Percentiles rank a stretch among this genome's conserved stretches.
Evolutionary conservation across 2,888 invertebrate species (phyloP).

Genomic region (Cheilosia urbana): DNA sequence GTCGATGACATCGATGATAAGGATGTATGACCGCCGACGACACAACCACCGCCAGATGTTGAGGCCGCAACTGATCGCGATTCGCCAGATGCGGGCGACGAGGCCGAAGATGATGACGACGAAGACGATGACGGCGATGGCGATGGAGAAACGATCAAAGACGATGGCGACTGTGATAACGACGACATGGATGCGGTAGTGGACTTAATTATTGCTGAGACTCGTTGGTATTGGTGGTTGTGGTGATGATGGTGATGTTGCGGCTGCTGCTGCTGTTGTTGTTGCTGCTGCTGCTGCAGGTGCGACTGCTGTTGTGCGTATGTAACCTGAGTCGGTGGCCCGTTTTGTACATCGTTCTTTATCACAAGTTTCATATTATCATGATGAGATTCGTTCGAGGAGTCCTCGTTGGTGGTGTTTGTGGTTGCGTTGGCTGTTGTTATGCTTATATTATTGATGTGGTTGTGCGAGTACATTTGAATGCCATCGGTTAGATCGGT

Average conservation of each 20-base stretch:
- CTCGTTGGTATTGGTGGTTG: conserved; percentile 74
- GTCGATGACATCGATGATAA: conserved; percentile 61
- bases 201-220: conserved; percentile 72
- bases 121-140: conserved; percentile 77
- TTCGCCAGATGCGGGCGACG: conserved; percentile 73
- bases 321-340: conserved; percentile 81
- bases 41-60: conserved; percentile 49
- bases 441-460: conserved; percentile 61
- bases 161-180: conserved; percentile 71
- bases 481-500: conserved; percentile 29
- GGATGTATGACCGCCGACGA: conserved; percentile 41
- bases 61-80: conserved; percentile 54
- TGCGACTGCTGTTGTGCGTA: conserved; percentile 80
- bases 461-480: conserved; percentile 73
- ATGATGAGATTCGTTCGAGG: conserved; percentile 80
- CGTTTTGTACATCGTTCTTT: conserved; percentile 82
- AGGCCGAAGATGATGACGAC: conserved; percentile 72
- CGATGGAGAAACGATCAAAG: conserved; percentile 64
- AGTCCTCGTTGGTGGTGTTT: conserved; percentile 81
- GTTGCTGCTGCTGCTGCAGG: conserved; percentile 72
- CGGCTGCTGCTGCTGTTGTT: conserved; percentile 73
- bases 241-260: conserved; percentile 76
- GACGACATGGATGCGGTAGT: conserved; percentile 71
- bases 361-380: conserved; percentile 80
- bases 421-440: conserved; percentile 74